Base-by-base conservation (phyloP, 2,797 vertebrate species). In the Aldrovandia affinis region DNA sequence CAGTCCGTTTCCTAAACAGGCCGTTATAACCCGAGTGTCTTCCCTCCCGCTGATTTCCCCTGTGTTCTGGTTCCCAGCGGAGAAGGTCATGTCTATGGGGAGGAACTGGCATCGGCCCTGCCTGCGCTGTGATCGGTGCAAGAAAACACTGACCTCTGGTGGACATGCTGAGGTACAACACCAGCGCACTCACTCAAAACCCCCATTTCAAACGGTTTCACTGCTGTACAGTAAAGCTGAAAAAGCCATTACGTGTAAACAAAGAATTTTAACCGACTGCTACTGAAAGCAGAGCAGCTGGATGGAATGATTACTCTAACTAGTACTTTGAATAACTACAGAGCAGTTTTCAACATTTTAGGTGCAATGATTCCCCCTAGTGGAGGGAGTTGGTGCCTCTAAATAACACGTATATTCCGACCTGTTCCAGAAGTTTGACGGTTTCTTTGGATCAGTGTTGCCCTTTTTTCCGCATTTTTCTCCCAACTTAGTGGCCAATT, bases 91-190 rank as follows among this genome's bases (percentile, higher is more conserved):
- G 89, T 95, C 93, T 85, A 93, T 95, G 83, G 94, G 93, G 83
- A 95, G 95, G 88, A 95, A 96, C 88, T 97, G 96, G 96, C 96
- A 97, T 89, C 93, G 95, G 14, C 93, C 93, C 9, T 95, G 94
- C 86, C 90, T 95, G 85, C 91, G 93, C 88, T 95, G 94, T 88
- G 93, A 95, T 82, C 90, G 94, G 77, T 95, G 94, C 85, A 91
- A 83, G 84, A 95, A 94, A 85, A 95, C 94, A 6, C 87, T 94
- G 83, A 91, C 91, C 22, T 82, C 93, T 12, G 92, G 93, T 73
- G 89, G 93, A 65, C 94, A 95, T 10, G 89, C 89, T 0, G 92
- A 91, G 89, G 96, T 96, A 78, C 87, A 44, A 44, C 28, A 25
- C n/a, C 3, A 92, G 0, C 93, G 92, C 91, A 91, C n/a, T n/a